A percentile compares a stretch with the other conserved stretches of the same genome.
Evolutionary conservation across 2,888 invertebrate species (phyloP).

Genomic region (Amphipoea oculea): DNA sequence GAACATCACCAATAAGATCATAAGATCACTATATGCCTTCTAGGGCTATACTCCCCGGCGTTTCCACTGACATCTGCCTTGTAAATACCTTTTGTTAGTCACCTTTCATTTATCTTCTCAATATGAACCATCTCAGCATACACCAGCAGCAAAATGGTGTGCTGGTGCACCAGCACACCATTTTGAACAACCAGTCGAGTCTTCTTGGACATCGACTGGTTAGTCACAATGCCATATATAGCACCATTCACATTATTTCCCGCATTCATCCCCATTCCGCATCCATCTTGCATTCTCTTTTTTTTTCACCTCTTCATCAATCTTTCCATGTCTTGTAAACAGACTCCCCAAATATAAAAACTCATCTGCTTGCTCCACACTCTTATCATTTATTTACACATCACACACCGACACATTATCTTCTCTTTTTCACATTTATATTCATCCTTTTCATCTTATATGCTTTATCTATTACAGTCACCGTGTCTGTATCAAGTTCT

Average conservation of each 20-base stretch:
- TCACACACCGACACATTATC: neutral
- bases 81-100: too few relatives aligned
- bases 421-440: neutral
- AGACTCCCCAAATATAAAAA: neutral
- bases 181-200: neutral
- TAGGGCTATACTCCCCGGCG: neutral
- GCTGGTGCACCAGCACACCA: neutral
- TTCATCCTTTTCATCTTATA: neutral
- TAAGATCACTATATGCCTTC: neutral
- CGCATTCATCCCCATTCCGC: neutral
- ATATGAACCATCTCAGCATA: neutral
- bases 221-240: neutral
- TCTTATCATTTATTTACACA: neutral
- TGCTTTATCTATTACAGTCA: neutral
- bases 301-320: neutral
- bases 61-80: neutral
- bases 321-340: neutral
- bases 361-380: neutral
- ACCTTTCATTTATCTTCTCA: neutral
- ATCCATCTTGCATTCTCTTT: neutral
- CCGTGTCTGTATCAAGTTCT: neutral
- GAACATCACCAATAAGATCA: neutral
- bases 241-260: neutral
- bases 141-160: neutral
- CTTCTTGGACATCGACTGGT: neutral